phyloP scores from a whole-genome alignment of 2,888 invertebrate genomes.

The Drosophila yooni region DNA sequence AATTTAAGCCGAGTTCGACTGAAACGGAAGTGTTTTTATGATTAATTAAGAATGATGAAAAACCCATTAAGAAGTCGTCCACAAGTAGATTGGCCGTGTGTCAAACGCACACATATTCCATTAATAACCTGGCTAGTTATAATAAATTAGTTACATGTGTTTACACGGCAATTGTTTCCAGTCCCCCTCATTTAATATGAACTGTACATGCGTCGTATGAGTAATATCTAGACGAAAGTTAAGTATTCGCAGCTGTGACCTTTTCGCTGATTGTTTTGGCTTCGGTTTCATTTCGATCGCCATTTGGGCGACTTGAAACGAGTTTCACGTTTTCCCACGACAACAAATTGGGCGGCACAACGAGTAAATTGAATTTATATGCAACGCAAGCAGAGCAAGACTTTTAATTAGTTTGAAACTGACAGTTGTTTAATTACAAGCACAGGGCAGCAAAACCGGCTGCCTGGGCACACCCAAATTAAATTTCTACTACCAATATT shows the following conservation, averaged over 20 bases:
- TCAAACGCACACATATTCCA: constrained; percentile 27
- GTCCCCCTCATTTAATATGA: not conserved
- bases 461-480: constrained; percentile 27
- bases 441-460: constrained; percentile 2
- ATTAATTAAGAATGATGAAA: constrained; percentile 1
- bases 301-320: constrained; percentile 25
- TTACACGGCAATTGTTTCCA: not conserved
- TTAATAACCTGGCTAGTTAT: constrained; percentile 25
- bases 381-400: constrained; percentile 26
- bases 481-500: not conserved
- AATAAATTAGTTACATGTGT: not conserved
- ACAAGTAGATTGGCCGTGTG: constrained; percentile 10
- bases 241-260: constrained; percentile 44
- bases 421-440: constrained; percentile 63
- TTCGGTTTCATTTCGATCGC: constrained; percentile 23
- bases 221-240: constrained; percentile 25
- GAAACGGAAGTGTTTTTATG: constrained; percentile 46
- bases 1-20: not conserved
- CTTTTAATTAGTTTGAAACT: constrained; percentile 65
- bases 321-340: constrained; percentile 71
- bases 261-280: constrained; percentile 1
- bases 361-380: constrained; percentile 62
- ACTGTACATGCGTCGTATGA: constrained; percentile 25
- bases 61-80: constrained; percentile 17
- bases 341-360: constrained; percentile 33